phyloP scores from a whole-genome alignment of 1,140 invertebrate genomes.

The Zaprionus kolodkinae region DNA sequence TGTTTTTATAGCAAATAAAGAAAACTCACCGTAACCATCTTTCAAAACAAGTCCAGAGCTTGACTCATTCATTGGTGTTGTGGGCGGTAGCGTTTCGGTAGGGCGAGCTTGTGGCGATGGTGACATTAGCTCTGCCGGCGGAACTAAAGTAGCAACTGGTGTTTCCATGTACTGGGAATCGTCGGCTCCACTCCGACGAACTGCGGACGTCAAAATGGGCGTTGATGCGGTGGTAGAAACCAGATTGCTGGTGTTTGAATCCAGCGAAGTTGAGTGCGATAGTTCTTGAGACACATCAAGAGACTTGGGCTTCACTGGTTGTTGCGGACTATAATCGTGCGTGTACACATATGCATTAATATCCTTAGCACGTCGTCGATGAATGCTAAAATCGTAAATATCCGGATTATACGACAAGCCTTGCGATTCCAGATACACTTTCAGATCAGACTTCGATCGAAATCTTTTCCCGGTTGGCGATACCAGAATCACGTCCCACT shows the following conservation, averaged over 20 bases:
- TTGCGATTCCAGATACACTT: constrained; percentile 85
- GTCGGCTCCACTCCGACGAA: constrained; percentile 30
- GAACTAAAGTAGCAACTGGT: constrained; percentile 68
- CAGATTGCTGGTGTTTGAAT: constrained; percentile 44
- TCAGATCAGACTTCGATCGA: constrained; percentile 87
- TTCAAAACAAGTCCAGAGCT: constrained; percentile 11
- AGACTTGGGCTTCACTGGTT: constrained; percentile 56
- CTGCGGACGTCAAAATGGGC: constrained; percentile 34
- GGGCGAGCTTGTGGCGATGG: constrained; percentile 56
- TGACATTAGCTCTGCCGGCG: constrained; percentile 76
- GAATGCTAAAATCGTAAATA: constrained; percentile 87
- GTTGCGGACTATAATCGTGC: constrained; percentile 78
- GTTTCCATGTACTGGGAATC: constrained; percentile 76
- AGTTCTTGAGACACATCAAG: constrained; percentile 55
- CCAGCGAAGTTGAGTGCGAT: constrained; percentile 22
- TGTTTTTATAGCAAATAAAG: background rate
- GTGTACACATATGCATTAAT: constrained; percentile 85
- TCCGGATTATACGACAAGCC: constrained; percentile 85
- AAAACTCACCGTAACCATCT: constrained; percentile 53
- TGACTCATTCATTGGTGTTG: constrained; percentile 26
- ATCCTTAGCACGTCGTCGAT: constrained; percentile 85
- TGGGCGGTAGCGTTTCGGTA: constrained; percentile 7
- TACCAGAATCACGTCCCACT: constrained; percentile 92
- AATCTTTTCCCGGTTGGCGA: constrained; percentile 87
- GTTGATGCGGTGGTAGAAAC: constrained; percentile 15